Evolutionary conservation across 2,113 vertebrate species (phyloP).

Genomic region (Xiphorhynchus elegans): DNA sequence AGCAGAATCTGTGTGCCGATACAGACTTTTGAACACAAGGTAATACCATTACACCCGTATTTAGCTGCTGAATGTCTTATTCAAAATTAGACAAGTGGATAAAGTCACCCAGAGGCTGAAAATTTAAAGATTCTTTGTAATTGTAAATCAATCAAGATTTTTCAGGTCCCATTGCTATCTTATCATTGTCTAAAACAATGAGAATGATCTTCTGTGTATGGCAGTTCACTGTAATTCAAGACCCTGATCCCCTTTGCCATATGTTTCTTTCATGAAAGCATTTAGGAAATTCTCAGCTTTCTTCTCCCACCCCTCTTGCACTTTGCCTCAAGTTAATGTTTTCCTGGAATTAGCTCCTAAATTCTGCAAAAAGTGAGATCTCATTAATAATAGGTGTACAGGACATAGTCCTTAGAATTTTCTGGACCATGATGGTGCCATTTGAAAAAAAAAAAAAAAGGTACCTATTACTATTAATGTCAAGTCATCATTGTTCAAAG

Average conservation of each 20-base stretch:
- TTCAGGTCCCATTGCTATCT: not conserved
- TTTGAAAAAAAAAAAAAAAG: not conserved
- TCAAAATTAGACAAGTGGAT: not conserved
- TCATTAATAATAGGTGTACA: not conserved
- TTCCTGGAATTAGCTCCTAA: not conserved
- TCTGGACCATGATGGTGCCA: not conserved
- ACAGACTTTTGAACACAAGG: not conserved
- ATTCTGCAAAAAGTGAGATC: not conserved
- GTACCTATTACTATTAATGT: not conserved
- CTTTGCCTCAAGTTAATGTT: not conserved
- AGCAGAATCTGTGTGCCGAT: not conserved
- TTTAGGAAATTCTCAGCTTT: not conserved
- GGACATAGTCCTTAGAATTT: not conserved
- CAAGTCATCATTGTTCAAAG: not conserved
- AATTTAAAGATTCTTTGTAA: not conserved
- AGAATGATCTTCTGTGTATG: not conserved
- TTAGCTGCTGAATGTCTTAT: not conserved
- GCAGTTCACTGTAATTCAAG: not conserved
- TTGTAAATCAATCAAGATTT: not conserved
- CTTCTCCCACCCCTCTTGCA: fast-evolving
- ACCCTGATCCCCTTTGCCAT: not conserved
- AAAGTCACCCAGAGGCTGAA: not conserved
- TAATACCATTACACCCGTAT: not conserved
- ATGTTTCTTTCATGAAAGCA: not conserved
- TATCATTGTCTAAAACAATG: not conserved